Evolutionary conservation across 2,113 vertebrate species (phyloP).

Genomic region (Alouatta palliata): DNA sequence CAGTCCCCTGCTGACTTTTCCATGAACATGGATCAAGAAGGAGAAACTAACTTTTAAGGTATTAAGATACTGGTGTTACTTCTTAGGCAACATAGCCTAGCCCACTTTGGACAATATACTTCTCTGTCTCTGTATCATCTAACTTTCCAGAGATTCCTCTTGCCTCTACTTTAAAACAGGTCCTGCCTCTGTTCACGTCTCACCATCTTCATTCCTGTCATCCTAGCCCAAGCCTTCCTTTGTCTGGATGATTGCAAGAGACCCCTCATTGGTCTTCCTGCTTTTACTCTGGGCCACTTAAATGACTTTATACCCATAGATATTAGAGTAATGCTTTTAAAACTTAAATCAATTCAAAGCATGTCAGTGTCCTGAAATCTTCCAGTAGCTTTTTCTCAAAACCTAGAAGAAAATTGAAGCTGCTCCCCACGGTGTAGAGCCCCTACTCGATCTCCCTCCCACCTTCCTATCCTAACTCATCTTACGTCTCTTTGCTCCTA

Average conservation of each 20-base stretch:
- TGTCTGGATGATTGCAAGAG: neutral
- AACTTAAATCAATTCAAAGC: neutral
- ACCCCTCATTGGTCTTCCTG: neutral
- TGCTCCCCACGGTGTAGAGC: neutral
- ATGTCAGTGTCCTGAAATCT: neutral
- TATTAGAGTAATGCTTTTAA: neutral
- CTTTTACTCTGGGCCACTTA: neutral
- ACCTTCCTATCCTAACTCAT: neutral
- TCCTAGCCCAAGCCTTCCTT: too few species aligned
- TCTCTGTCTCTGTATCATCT: neutral
- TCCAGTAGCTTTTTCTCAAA: neutral
- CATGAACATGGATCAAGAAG: rapidly evolving
- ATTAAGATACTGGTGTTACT: rapidly evolving
- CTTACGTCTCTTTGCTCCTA: rapidly evolving
- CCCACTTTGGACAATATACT: rapidly evolving
- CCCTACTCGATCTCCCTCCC: rapidly evolving
- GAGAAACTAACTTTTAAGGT: neutral
- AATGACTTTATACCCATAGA: neutral
- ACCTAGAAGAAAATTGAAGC: neutral
- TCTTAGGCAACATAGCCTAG: rapidly evolving
- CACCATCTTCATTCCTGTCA: rapidly evolving
- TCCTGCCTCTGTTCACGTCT: too few species aligned
- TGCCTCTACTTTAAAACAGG: rapidly evolving
- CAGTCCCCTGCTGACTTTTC: neutral
- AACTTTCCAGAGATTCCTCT: too few species aligned